Conservation (phyloP, 37 sponge, comb jelly and placozoan species). For the Petrosia ficiformis region DNA sequence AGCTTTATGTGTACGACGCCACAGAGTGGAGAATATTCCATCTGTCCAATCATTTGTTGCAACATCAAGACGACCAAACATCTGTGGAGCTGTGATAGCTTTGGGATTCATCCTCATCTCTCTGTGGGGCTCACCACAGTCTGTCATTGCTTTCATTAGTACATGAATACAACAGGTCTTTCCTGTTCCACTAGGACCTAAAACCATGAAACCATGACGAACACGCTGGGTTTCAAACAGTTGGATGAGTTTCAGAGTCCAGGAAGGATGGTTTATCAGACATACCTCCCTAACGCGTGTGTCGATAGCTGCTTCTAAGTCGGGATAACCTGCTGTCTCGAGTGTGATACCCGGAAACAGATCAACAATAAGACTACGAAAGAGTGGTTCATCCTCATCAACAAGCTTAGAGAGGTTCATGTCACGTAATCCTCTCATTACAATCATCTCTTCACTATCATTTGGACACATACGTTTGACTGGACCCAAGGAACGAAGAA, state of each 20-base stretch:
- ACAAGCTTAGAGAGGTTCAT: constrained; percentile 99
- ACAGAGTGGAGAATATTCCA: constrained; percentile 99
- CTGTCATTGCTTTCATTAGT: constrained; percentile 96
- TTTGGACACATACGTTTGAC: constrained; percentile 86
- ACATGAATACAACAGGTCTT: constrained; percentile 92
- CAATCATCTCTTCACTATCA: constrained; percentile 92
- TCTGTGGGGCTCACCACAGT: constrained; percentile 81
- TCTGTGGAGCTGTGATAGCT: constrained; percentile 97
- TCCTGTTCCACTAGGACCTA: constrained; percentile 96
- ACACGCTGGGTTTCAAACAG: constrained; percentile 98
- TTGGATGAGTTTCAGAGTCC: constrained; percentile 97
- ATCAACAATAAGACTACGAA: constrained; percentile 94
- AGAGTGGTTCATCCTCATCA: constrained; percentile 99
- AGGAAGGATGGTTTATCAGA: constrained; percentile 93
- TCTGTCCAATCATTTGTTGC: constrained; percentile 99
- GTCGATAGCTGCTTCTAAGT: constrained; percentile 92
- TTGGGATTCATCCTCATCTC: constrained; percentile 99
- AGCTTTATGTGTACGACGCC: constrained; percentile 92
- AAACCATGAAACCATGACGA: constrained; percentile 98
- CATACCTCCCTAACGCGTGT: constrained; percentile 75
- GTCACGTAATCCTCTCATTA: constrained; percentile 96
- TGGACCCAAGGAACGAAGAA: constrained; percentile 94
- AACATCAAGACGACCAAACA: constrained; percentile 99
- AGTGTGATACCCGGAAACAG: constrained; percentile 92
- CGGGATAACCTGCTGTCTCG: constrained; percentile 87